Percentiles rank a stretch among this genome's conserved stretches.
Conservation (phyloP, 2,797 vertebrate genomes). For the Hemibagrus guttatus region DNA sequence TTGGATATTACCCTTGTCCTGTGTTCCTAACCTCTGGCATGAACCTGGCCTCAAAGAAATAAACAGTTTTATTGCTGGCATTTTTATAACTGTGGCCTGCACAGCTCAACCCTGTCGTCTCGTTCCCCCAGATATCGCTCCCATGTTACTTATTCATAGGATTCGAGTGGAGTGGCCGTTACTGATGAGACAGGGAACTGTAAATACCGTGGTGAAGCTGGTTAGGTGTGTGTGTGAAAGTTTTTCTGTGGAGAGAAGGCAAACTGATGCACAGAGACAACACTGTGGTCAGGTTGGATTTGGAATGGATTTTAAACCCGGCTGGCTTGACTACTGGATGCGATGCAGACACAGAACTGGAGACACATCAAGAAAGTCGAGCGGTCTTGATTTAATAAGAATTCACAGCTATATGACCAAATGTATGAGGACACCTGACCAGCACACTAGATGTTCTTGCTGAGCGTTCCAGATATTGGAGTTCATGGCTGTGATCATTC, state of each 20-base stretch:
- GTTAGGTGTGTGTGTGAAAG: background rate
- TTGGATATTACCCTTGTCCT: background rate
- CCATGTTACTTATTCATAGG: slow-evolving; percentile 70
- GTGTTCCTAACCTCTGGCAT: background rate
- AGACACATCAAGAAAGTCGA: background rate
- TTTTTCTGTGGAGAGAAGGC: background rate
- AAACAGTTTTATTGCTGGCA: slow-evolving; percentile 44
- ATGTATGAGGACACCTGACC: background rate
- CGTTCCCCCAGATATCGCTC: slow-evolving; percentile 54
- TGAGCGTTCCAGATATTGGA: background rate
- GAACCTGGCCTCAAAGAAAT: slow-evolving; percentile 26
- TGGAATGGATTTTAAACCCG: background rate
- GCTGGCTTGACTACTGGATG: background rate
- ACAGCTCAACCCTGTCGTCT: slow-evolving; percentile 52
- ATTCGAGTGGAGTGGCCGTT: slow-evolving; percentile 44
- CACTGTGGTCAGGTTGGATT: background rate
- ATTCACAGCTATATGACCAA: background rate
- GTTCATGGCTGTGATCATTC: background rate
- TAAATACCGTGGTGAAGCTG: slow-evolving; percentile 31
- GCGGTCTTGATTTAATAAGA: background rate
- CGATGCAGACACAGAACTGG: background rate
- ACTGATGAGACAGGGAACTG: slow-evolving; percentile 47
- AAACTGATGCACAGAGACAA: background rate
- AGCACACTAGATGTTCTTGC: background rate
- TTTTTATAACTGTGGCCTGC: slow-evolving; percentile 43